Base-by-base conservation (phyloP, 1,140 invertebrate genomes). In the Tribolium castaneum region DNA sequence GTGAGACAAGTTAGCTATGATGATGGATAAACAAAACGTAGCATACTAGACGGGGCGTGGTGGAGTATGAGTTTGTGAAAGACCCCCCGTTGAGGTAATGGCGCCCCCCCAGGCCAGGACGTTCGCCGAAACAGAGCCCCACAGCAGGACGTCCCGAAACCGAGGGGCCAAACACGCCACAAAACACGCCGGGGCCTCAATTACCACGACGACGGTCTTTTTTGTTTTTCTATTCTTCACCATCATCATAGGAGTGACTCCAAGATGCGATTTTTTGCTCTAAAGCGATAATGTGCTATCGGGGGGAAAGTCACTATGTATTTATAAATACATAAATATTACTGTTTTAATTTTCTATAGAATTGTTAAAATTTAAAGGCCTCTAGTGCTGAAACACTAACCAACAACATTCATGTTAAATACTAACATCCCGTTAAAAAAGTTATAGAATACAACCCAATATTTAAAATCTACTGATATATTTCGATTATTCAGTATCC, bases 31-130 rank as follows among this genome's bases (percentile, higher is more conserved):
- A 25, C 70, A 72, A 12, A 51, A 51, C 50, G 70, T 19, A 45
- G 66, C 39, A 73, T 22, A 56, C 51, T 75, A 81, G 80, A 81
- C 81, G 66, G 80, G 81, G 81, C 79, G 81, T 78, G 75, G 75
- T 76, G 54, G 72, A 59, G 62, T 35, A 77, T 25, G 56, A 62
- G 76, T 56, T 76, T 59, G 73, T 78, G 75, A 80, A 72, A 74
- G 78, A 66, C 80, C 78, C 77, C 82, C 79, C 75, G 82, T 78
- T 52, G 81, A 52, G 82, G 72, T 82, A 83, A 83, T 82, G 82
- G 82, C 82, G 81, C 81, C 82, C 81, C 80, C 80, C 72, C 62
- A 76, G 80, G 76, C 79, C 51, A 50, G 78, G 72, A 76, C 78
- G 54, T 79, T 77, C 73, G 78, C 78, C 77, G 81, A 82, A 82